Conservation (phyloP, 2,797 vertebrate genomes). For the Ptychobarbus kaznakovi region DNA sequence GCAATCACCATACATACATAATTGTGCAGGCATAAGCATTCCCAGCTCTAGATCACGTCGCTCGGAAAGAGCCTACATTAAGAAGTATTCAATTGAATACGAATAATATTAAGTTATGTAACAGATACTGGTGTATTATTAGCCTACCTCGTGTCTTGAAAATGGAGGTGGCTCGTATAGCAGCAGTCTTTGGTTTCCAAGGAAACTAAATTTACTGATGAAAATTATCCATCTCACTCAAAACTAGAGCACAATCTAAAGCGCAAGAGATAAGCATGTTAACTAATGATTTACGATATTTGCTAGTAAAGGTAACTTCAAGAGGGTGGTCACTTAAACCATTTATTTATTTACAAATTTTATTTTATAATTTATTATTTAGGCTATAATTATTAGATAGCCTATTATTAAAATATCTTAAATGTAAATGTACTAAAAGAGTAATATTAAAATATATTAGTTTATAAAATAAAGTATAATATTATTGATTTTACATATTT, state of each 20-base stretch:
- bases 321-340: background rate
- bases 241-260: background rate
- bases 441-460: no score
- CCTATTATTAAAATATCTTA: background rate
- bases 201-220: slow-evolving; percentile 68
- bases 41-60: no score
- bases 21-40: background rate
- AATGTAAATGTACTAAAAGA: background rate
- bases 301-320: background rate
- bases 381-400: no score
- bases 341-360: background rate
- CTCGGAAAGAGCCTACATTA: background rate
- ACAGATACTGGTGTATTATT: slow-evolving; percentile 49
- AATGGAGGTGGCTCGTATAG: slow-evolving; percentile 70
- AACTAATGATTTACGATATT: background rate
- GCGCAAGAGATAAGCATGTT: background rate
- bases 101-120: slow-evolving; percentile 5
- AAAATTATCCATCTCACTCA: background rate
- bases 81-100: background rate
- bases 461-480: background rate
- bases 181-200: slow-evolving; percentile 73
- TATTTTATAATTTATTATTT: background rate
- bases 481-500: background rate
- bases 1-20: background rate
- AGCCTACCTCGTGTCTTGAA: slow-evolving; percentile 59